Base-by-base conservation (phyloP, 2,888 invertebrate genomes). In the Dicyrtoma fusca region DNA sequence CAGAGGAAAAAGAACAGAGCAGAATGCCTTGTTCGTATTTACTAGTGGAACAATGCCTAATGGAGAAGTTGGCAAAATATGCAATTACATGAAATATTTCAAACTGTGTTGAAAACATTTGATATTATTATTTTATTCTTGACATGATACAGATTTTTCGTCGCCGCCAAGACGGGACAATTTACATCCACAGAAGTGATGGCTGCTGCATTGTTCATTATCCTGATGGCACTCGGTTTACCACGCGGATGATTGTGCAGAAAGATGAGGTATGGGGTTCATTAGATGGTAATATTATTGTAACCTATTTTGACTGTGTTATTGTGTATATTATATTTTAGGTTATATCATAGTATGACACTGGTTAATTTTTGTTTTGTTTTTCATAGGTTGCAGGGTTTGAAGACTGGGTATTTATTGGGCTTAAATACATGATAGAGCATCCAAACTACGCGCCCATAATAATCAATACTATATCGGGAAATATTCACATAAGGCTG, bases 181-280 rank as follows among this genome's bases (percentile, higher is more conserved):
- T 77, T 55, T 75, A 69, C 34, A 68, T 79, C 3, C 74, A 79
- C 47, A 69, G 79, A 17, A 74, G 73, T 65, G 79, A 79, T 64
- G 79, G 79, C n/a, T 76, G 76, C 1, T 75, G 74, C 2, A 79
- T 79, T 44, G 73, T 66, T n/a, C 74, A 76, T 69, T 76, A 75
- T 61, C 77, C 77, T 17, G 79, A 79, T 64, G 79, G 79, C 1
- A 79, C 79, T n/a, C 62, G 79, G 1, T 79, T 79, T 44, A 79
- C 79, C 1, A 77, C 77, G 1, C 63, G 76, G 62, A 73, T 77
- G 73, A 68, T 79, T n/a, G 45, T 78, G 8, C 42, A 59, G 14
- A 73, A 76, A 61, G 69, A 74, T 19, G 21, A 25, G 13, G 62
- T 59, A 26, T 34, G 34, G 34, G 8, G n/a, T n/a, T n/a, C n/a